phyloP scores from a whole-genome alignment of 2,888 invertebrate genomes.

The Dasysyrphus albostriatus region DNA sequence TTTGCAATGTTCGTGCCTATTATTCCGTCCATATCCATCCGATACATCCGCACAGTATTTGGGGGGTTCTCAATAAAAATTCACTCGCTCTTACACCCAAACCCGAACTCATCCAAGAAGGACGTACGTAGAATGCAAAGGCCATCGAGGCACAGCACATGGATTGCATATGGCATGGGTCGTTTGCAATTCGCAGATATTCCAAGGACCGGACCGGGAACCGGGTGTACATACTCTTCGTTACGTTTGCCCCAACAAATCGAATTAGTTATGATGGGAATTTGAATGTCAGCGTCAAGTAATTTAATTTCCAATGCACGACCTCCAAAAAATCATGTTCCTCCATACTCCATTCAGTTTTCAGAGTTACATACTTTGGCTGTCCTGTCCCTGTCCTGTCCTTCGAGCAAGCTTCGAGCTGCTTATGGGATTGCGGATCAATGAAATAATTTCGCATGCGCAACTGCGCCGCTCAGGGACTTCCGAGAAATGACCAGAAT shows the following conservation, averaged over 20 bases:
- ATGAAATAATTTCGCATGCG: conserved; percentile 63
- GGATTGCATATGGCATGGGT: conserved; percentile 24
- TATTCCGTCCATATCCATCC: conserved; percentile 59
- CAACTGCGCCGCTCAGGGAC: conserved; percentile 18
- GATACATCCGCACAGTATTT: conserved; percentile 62
- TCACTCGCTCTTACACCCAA: conserved; percentile 49
- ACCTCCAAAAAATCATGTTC: conserved; percentile 66
- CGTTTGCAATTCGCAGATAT: conserved; percentile 13
- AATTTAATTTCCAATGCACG: conserved; percentile 72
- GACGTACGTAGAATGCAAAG: conserved; percentile 52
- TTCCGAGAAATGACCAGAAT: conserved; percentile 74
- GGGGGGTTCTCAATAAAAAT: conserved; percentile 63
- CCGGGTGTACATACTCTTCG: conserved; percentile 23
- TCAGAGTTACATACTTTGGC: neutral
- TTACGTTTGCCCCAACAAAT: conserved; percentile 34
- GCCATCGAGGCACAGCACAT: conserved; percentile 30
- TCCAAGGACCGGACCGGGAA: neutral
- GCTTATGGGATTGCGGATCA: conserved; percentile 35
- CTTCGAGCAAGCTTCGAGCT: neutral
- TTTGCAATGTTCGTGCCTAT: conserved; percentile 75
- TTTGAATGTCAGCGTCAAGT: conserved; percentile 74
- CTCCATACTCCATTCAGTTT: conserved; percentile 14
- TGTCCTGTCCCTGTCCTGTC: neutral
- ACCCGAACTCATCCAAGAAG: conserved; percentile 9
- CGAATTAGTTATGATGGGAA: conserved; percentile 74